Percentiles rank a stretch among this genome's conserved stretches.
Evolutionary conservation across 2,888 invertebrate species (phyloP).

Genomic region (Morpho helenor): DNA sequence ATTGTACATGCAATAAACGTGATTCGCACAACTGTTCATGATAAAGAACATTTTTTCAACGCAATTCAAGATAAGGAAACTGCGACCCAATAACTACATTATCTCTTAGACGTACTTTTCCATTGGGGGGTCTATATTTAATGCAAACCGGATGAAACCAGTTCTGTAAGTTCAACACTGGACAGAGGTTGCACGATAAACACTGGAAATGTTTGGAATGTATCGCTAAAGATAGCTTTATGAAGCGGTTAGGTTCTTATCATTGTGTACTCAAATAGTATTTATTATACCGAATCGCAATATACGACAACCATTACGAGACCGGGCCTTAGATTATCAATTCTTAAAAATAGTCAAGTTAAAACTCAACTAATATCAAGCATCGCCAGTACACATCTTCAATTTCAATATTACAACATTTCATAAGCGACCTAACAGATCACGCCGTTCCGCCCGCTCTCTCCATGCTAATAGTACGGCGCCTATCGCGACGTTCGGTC

Average conservation of each 20-base stretch:
- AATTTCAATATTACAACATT: no score
- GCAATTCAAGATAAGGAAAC: constrained; percentile 3
- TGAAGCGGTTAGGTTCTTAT: constrained; percentile 6
- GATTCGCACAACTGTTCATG: not conserved
- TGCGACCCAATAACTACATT: constrained; percentile 13
- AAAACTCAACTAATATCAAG: no score
- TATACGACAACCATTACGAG: no score
- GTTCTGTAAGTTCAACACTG: constrained; percentile 9
- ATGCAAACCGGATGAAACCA: constrained; percentile 14
- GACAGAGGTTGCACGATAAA: constrained; percentile 16
- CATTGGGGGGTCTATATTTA: constrained; percentile 15
- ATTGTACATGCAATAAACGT: not conserved
- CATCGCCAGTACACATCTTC: no score
- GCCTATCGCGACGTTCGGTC: no score
- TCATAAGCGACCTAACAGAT: no score
- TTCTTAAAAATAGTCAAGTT: no score
- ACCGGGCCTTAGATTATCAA: no score
- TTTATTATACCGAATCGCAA: no score
- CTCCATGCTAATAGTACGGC: no score
- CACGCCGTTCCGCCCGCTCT: no score
- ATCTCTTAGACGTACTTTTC: constrained; percentile 10
- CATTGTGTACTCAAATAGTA: not conserved
- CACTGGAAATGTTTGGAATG: constrained; percentile 14
- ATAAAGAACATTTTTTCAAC: constrained; percentile 1
- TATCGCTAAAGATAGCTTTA: constrained; percentile 4